These are phyloP conservation scores for Copidosoma floridanum DNA, from an alignment of 1,140 invertebrate genomes.

Conservation along the genomic window DNA sequence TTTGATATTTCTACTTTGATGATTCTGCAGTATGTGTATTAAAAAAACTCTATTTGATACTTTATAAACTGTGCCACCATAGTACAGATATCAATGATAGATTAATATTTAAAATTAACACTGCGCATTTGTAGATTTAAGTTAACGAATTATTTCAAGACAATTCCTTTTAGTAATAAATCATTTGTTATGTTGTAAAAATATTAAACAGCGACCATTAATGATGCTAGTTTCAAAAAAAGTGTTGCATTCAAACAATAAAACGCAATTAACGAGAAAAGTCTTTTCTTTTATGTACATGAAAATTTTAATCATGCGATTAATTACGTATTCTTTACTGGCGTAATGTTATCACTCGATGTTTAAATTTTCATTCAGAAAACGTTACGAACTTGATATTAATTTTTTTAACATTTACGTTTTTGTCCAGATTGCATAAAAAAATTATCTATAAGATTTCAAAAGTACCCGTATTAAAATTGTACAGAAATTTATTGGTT, in stretches of 20 bases:
- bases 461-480: too few relatives aligned
- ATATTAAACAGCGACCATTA: conserved; percentile 18
- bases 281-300: conserved; percentile 20
- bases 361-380: too few relatives aligned
- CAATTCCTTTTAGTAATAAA: conserved; percentile 19
- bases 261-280: conserved; percentile 26
- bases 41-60: background rate
- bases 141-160: conserved; percentile 24
- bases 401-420: conserved; percentile 5
- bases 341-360: too few relatives aligned
- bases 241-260: conserved; percentile 29
- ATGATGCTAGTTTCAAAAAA: conserved; percentile 19
- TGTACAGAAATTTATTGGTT: too few relatives aligned
- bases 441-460: too few relatives aligned
- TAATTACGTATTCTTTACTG: too few relatives aligned
- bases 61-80: conserved; percentile 13
- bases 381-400: too few relatives aligned
- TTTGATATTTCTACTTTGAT: conserved; percentile 22
- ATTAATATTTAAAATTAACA: conserved; percentile 11
- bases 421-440: conserved; percentile 13
- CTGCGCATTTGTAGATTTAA: conserved; percentile 27
- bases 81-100: conserved; percentile 18
- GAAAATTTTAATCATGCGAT: too few relatives aligned
- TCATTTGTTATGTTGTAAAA: conserved; percentile 16
- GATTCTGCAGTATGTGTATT: background rate